Conservation (phyloP, 2,888 invertebrate genomes). For the Rhorus exstirpatorius region DNA sequence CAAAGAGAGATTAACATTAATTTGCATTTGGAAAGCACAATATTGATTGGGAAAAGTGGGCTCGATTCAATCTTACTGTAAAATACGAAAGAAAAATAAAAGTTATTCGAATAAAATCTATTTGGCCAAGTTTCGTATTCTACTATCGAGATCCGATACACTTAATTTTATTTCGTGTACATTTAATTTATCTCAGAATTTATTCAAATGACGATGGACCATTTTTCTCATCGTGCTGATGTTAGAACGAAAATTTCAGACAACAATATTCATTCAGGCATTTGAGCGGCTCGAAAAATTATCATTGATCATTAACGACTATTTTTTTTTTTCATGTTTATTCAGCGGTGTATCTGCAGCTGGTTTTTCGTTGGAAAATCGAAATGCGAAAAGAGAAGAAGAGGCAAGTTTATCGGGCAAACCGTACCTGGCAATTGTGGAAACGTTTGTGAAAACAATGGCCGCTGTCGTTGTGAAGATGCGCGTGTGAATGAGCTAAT, state of each 20-base stretch:
- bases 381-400: background rate
- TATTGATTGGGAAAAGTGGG: conserved; percentile 12
- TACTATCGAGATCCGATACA: too few relatives aligned
- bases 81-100: background rate
- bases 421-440: conserved; percentile 84
- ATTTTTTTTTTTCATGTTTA: background rate
- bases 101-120: background rate
- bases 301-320: background rate
- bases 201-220: background rate
- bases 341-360: background rate
- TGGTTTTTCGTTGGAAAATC: conserved; percentile 10
- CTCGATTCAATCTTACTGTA: conserved; percentile 3
- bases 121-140: background rate
- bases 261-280: background rate
- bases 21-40: conserved; percentile 25
- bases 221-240: background rate
- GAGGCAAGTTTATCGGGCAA: conserved; percentile 7
- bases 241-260: background rate
- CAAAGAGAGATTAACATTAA: conserved; percentile 49
- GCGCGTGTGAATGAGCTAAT: conserved; percentile 80
- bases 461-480: conserved; percentile 81
- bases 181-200: background rate
- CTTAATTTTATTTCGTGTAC: too few relatives aligned
- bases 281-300: background rate
- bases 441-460: conserved; percentile 83